Base-by-base conservation (phyloP, 92 coral and sea anemone genomes). In the Zoanthus sociatus region DNA sequence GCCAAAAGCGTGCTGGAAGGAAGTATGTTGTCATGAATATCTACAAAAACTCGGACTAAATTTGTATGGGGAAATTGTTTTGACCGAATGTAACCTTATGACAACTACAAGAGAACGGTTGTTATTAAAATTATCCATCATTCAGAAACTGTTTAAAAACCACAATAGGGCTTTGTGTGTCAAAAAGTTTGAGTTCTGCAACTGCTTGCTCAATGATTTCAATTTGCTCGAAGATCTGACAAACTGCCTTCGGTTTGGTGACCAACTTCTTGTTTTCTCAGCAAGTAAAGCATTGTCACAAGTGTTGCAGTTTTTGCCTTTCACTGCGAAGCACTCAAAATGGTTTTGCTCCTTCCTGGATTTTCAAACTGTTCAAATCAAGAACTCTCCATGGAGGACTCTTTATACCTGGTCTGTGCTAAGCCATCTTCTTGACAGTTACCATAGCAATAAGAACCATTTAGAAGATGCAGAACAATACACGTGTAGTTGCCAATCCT, bases 181-280 rank as follows among this genome's bases (percentile, higher is more conserved):
- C 26, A 73, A 78, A 16, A 69, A 93, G 26, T 37, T 54, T 58
- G 88, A 87, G 10, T 77, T 94, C 32, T 50, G 90, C 55, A 47
- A 78, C 58, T 78, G 26, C 21, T 69, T 93, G 33, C 72, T 91
- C 9, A 78, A 44, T 44, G 75, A 84, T 15, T 45, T 55, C 46
- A 58, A 73, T 60, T 64, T 93, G 37, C 44, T 91, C 16, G 74
- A 60, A 18, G 73, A 71, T 37, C 75, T 94, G 82, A 47, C 79
- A 31, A 51, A 70, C 21, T 87, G 88, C 61, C 71, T 93, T 81
- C 76, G 75, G 4, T 82, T 76, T 9, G 42, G 16, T 6, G 78
- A 93, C 71, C 96, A 94, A 11, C 84, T 87, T 84, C 90, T 94
- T 17, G 94, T 86, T 6, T 94, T 88, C 76, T 87, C 90, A 53